phyloP scores from a whole-genome alignment of 2,113 vertebrate species.

The Charina bottae region DNA sequence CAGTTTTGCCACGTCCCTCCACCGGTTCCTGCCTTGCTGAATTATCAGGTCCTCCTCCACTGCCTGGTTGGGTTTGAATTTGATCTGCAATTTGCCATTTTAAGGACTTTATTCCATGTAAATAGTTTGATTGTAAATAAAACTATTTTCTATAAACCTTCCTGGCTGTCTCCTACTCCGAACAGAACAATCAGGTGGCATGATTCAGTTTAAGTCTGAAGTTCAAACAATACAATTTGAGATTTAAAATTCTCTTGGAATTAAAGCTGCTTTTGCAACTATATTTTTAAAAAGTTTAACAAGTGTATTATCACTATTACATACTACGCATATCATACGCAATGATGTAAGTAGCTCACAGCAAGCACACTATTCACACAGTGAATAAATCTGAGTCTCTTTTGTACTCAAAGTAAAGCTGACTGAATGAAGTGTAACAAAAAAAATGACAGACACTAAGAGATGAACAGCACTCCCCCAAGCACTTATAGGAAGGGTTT shows the following conservation, averaged over 20 bases:
- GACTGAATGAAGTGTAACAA: not conserved
- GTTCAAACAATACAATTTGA: not conserved
- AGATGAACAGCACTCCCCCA: not conserved
- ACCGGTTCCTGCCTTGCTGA: too few species aligned
- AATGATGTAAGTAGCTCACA: not conserved
- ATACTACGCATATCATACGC: not conserved
- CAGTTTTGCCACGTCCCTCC: too few species aligned
- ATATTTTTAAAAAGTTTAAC: not conserved
- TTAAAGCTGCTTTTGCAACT: not conserved
- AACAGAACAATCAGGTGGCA: too few species aligned
- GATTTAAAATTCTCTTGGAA: not conserved
- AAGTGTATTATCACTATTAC: not conserved
- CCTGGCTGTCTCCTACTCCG: too few species aligned
- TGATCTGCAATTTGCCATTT: too few species aligned
- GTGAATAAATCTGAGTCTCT: not conserved
- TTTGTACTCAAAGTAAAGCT: not conserved
- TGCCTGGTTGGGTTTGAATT: too few species aligned
- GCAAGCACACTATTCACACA: not conserved
- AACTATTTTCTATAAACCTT: too few species aligned
- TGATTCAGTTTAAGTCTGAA: not conserved
- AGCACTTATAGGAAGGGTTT: not conserved
- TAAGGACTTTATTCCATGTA: too few species aligned
- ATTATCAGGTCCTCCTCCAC: too few species aligned
- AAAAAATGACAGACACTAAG: not conserved
- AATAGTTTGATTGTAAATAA: too few species aligned